A percentile compares a stretch with the other conserved stretches of the same genome.
Evolutionary conservation across 2,797 vertebrate species (phyloP).

Genomic region (Tauraco hartlaubi): DNA sequence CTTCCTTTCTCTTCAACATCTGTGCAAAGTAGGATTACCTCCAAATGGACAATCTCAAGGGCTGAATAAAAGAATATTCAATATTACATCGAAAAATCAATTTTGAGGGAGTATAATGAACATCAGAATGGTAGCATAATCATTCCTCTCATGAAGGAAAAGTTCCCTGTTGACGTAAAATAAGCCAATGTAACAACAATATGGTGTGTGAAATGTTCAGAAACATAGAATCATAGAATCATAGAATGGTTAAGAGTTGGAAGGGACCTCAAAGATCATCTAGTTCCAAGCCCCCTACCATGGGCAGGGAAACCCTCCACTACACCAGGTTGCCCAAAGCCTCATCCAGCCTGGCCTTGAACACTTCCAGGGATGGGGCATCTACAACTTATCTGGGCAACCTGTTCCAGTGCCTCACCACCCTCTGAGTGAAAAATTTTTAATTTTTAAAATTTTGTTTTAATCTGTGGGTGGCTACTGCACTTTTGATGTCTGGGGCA

Average conservation of each 20-base stretch:
- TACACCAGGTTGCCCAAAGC: too few species aligned
- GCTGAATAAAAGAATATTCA: not conserved
- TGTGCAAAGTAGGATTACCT: not conserved
- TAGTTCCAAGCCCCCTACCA: too few species aligned
- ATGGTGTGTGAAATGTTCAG: not conserved
- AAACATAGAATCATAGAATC: not conserved
- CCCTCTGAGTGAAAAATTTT: too few species aligned
- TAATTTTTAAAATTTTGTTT: not conserved
- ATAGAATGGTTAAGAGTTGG: too few species aligned
- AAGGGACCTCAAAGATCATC: too few species aligned
- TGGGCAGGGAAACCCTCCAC: too few species aligned
- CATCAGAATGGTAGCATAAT: not conserved
- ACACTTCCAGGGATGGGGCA: too few species aligned
- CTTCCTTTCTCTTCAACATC: not conserved
- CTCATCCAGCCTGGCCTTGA: too few species aligned
- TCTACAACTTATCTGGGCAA: too few species aligned
- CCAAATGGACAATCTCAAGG: not conserved
- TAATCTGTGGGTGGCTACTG: not conserved
- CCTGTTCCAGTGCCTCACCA: too few species aligned
- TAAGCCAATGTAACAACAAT: not conserved
- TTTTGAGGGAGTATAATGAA: not conserved
- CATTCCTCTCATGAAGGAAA: not conserved
- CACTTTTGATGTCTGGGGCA: slow-evolving; percentile 16
- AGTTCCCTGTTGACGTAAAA: not conserved
- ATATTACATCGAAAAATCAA: not conserved